Evolutionary conservation across 2,888 invertebrate species (phyloP).

Genomic region (Zaprionus obscuricornis): DNA sequence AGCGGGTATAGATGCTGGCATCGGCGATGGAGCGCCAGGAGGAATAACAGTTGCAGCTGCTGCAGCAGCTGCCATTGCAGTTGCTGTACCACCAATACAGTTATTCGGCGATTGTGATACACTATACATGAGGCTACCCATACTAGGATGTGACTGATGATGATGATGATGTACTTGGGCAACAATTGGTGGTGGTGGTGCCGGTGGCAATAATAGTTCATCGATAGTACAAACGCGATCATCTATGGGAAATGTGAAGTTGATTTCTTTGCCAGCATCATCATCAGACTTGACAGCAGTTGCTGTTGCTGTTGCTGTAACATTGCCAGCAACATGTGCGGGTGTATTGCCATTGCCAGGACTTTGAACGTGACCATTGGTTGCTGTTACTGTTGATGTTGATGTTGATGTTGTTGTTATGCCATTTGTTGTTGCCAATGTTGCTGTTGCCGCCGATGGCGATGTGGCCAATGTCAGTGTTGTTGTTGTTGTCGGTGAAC

Average conservation of each 20-base stretch:
- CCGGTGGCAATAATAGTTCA: conserved; percentile 81
- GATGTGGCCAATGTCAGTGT: conserved; percentile 59
- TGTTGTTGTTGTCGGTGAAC: conserved; percentile 68
- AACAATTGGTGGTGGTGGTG: conserved; percentile 71
- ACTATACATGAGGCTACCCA: conserved; percentile 63
- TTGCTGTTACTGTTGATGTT: conserved; percentile 19
- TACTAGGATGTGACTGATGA: conserved; percentile 45
- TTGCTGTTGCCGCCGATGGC: conserved; percentile 42
- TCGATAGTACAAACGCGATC: conserved; percentile 83
- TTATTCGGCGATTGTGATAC: conserved; percentile 52
- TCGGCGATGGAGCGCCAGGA: conserved; percentile 74
- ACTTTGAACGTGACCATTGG: conserved; percentile 55
- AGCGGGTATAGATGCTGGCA: conserved; percentile 50
- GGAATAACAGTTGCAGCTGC: conserved; percentile 71
- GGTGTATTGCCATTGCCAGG: conserved; percentile 55
- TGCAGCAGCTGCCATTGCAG: conserved; percentile 48
- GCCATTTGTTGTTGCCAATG: conserved; percentile 10
- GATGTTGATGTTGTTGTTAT: neutral
- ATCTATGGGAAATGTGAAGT: conserved; percentile 85
- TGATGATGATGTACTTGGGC: conserved; percentile 48
- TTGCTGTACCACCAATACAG: conserved; percentile 53
- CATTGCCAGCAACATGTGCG: no score
- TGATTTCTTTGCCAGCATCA: conserved; percentile 84
- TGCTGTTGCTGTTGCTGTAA: no score
- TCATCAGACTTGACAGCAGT: conserved; percentile 36